A percentile compares a stretch with the other conserved stretches of the same genome.
Conservation (phyloP, 2,797 vertebrate genomes). For the Epinephelus awoara region DNA sequence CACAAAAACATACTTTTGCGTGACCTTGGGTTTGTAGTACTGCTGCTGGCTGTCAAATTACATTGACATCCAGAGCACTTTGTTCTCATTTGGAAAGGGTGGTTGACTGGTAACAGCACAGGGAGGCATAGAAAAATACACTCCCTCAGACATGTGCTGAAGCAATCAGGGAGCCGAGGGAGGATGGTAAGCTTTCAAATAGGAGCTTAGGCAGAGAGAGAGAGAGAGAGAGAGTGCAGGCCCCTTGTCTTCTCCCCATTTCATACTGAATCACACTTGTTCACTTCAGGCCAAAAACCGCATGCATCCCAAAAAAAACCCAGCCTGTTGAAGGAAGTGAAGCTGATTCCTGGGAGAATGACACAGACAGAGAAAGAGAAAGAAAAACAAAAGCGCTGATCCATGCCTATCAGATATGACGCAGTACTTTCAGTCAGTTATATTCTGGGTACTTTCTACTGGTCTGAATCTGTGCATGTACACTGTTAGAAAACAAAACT, state of each 20-base stretch:
- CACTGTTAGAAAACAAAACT: constrained; percentile 38
- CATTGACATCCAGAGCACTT: constrained; percentile 51
- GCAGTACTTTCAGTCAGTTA: neutral
- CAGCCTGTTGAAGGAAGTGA: constrained; percentile 55
- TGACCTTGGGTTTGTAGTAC: constrained; percentile 59
- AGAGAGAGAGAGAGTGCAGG: constrained; percentile 20
- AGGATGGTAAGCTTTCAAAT: constrained; percentile 72
- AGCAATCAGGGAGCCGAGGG: constrained; percentile 66
- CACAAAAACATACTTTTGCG: constrained; percentile 48
- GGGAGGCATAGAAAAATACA: constrained; percentile 65
- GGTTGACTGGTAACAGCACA: constrained; percentile 60
- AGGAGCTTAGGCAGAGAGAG: constrained; percentile 29
- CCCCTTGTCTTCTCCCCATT: constrained; percentile 49
- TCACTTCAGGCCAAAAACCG: constrained; percentile 45
- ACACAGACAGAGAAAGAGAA: constrained; percentile 7
- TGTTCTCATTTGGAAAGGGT: constrained; percentile 58
- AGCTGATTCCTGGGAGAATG: constrained; percentile 33
- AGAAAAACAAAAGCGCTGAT: constrained; percentile 17
- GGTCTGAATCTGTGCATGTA: constrained; percentile 7
- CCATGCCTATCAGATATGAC: constrained; percentile 57
- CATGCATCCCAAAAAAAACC: constrained; percentile 32
- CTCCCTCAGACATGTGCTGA: constrained; percentile 76
- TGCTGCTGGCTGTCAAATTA: constrained; percentile 64
- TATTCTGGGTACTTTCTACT: constrained; percentile 24
- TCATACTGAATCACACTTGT: constrained; percentile 51